A percentile compares a stretch with the other conserved stretches of the same genome.
These are phyloP conservation scores for Melanotaenia duboulayi DNA, from an alignment of 2,113 vertebrate genomes.

Conservation along the genomic window DNA sequence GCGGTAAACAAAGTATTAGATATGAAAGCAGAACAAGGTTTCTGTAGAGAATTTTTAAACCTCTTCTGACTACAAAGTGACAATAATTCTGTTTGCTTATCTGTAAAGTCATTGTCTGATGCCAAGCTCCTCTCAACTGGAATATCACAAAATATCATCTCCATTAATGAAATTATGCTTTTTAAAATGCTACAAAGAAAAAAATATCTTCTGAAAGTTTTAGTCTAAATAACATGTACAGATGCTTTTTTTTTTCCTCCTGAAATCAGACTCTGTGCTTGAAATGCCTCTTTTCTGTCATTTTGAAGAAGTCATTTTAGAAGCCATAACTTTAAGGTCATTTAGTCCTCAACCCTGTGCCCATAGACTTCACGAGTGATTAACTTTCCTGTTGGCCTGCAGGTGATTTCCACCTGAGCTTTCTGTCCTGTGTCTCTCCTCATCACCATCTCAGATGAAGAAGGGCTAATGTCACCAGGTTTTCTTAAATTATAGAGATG, in stretches of 20 bases:
- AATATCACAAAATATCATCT: constrained; percentile 13
- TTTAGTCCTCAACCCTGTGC: constrained; percentile 28
- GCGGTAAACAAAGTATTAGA: constrained; percentile 61
- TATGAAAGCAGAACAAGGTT: constrained; percentile 31
- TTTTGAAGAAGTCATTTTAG: constrained; percentile 33
- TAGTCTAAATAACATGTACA: neutral
- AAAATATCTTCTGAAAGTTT: neutral
- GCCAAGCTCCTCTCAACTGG: constrained; percentile 19
- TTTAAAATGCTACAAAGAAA: neutral
- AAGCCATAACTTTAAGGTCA: constrained; percentile 26
- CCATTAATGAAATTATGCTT: constrained; percentile 1
- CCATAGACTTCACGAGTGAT: constrained; percentile 48
- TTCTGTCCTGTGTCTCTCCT: constrained; percentile 12
- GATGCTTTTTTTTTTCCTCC: neutral
- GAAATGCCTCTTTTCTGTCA: constrained; percentile 1
- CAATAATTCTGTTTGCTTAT: constrained; percentile 39
- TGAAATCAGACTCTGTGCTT: neutral
- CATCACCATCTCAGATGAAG: constrained; percentile 34
- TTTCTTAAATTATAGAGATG: constrained; percentile 49
- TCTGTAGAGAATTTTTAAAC: constrained; percentile 53
- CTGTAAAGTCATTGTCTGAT: constrained; percentile 16
- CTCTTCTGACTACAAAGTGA: constrained; percentile 39
- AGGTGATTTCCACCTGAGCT: constrained; percentile 47
- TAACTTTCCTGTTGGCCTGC: constrained; percentile 33
- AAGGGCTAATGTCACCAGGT: constrained; percentile 35